Evolutionary conservation across 2,888 invertebrate species (phyloP), one percentile per base, ranked within the genome.

Genomic region (Zelleria hepariella): DNA sequence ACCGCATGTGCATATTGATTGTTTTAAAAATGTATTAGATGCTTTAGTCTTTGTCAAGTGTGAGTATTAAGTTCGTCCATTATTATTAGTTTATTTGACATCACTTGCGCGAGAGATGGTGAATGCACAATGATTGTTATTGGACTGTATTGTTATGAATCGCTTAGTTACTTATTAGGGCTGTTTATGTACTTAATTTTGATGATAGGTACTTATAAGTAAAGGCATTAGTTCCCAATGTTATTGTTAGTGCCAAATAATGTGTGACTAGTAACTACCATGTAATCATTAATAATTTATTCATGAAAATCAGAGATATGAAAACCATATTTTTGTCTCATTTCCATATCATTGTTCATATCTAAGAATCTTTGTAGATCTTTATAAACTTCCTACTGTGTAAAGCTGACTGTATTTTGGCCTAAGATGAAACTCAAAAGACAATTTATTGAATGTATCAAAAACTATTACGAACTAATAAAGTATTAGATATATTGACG

Each of bases 371-470:
- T 32, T 32, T 55, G 32, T 10, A 24, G 15, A 53, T 15, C 25
- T 24, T 53, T 25, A 52, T 51, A 51, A 20, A 20, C 32, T 51
- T 32, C 15, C 55, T 27, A 55, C 20, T 32, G 27, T 32, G 32
- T 42, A 42, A 42, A 2, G 7, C 20, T 55, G 55, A 55, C 55
- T 55, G 55, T 55, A 32, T 7, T 18, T 55, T 55, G 55, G 55
- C 55, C 55, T 55, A 55, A 55, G 32, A 55, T 27, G 55, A 32
- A 55, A 55, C 18, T 27, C 5, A 54, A 54, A 32, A 55, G 32
- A 55, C 32, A 55, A 55, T 26, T 21, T 55, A 15, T 53, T 27
- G 18, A 49, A 8, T 51, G 55, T 24, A 26, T 26, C 10, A 26
- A 54, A 18, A 26, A 24, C n/a, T 1, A 18, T 25, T 26, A 18